Evolutionary conservation across 1,140 invertebrate genomes (phyloP), one percentile per base, ranked within the genome.

Genomic region (Copidosoma floridanum): DNA sequence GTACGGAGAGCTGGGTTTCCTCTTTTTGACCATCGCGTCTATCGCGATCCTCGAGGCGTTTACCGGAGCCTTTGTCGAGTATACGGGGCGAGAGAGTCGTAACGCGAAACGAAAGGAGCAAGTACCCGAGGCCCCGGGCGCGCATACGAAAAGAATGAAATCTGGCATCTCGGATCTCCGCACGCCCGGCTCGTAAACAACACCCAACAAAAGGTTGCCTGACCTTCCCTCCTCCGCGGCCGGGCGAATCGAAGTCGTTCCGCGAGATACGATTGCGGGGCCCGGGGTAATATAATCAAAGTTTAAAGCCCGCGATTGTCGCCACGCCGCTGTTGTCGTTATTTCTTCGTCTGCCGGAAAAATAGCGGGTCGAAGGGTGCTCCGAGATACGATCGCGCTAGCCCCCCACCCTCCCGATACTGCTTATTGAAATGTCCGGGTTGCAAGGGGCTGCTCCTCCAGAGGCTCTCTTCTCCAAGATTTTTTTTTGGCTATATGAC

Each of bases 181-280:
- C 78, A 79, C 76, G 78, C 71, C 63, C 61, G 66, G 52, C 65
- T 71, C 77, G 69, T 80, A 80, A 79, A 80, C 75, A 78, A 78
- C 68, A 62, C 54, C 61, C 69, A 75, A 80, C 78, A 80, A 80
- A 71, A 70, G 74, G 58, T n/a, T n/a, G n/a, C n/a, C 71, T 79
- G 77, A 78, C 77, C 78, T 71, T 72, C 70, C 65, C 68, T 70
- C 70, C 71, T 73, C 59, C 65, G 69, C 43, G 44, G 67, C 68
- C 59, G 71, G 54, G 60, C 57, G 68, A 70, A 75, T 71, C 70
- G 66, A 71, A 65, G 63, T 56, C 58, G 61, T 65, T 68, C n/a
- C 64, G 67, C 65, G 63, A 76, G 76, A 80, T 80, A 80, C n/a
- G n/a, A n/a, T n/a, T n/a, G n/a, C n/a, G n/a, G n/a, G n/a, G n/a